phyloP scores from a whole-genome alignment of 2,113 vertebrate genomes.

The Malurus cyaneus region DNA sequence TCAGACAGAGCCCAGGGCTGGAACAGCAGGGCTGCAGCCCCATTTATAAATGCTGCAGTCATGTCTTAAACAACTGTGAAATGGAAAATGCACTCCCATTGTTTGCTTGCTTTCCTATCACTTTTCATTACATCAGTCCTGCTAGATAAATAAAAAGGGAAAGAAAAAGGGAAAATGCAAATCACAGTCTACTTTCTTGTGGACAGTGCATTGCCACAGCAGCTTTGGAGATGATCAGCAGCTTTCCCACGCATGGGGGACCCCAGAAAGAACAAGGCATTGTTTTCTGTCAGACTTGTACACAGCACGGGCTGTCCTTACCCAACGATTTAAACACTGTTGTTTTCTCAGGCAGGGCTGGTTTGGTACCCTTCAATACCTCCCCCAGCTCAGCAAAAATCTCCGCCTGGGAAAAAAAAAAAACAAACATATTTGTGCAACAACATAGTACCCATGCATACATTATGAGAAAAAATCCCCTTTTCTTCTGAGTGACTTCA shows the following conservation, averaged over 20 bases:
- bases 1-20: not conserved
- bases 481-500: not conserved
- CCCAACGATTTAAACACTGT: slow-evolving; percentile 96
- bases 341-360: slow-evolving; percentile 85
- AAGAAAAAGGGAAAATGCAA: not conserved
- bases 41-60: not conserved
- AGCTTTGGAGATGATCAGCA: not conserved
- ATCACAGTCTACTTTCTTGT: not conserved
- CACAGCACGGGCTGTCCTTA: slow-evolving; percentile 65
- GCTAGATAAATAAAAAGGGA: not conserved
- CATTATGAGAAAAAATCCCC: not conserved
- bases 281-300: slow-evolving; percentile 1
- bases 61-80: not conserved
- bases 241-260: slow-evolving; percentile 1
- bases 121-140: slow-evolving; percentile 1
- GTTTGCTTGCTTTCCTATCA: not conserved
- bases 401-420: slow-evolving; percentile 74
- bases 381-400: slow-evolving; percentile 95
- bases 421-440: not conserved
- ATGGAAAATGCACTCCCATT: not conserved
- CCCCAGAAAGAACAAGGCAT: slow-evolving; percentile 4
- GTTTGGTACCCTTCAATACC: slow-evolving; percentile 83
- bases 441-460: not conserved
- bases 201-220: not conserved
- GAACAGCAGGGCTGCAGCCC: not conserved